Percentiles rank a stretch among this genome's conserved stretches.
These are phyloP conservation scores for Dryomyza anilis DNA, from an alignment of 2,888 invertebrate genomes.

Conservation along the genomic window DNA sequence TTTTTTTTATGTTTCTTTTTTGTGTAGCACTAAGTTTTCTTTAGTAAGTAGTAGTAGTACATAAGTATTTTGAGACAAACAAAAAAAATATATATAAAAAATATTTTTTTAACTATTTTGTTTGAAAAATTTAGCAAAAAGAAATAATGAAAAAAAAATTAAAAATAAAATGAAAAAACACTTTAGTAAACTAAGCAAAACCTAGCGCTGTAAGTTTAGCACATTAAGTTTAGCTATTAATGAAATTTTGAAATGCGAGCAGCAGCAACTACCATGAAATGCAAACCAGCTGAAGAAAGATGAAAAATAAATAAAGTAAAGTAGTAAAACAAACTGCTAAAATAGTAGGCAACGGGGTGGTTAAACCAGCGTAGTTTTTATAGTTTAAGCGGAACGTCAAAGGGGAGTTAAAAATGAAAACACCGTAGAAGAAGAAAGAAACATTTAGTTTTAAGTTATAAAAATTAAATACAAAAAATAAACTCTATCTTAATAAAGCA, in stretches of 20 bases:
- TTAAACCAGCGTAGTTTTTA: conserved; percentile 16
- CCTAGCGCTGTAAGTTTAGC: conserved; percentile 33
- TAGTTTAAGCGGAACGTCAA: conserved; percentile 13
- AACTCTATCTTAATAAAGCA: conserved; percentile 30
- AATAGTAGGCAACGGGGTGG: conserved; percentile 13
- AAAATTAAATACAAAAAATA: conserved; percentile 32
- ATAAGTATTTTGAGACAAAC: neutral
- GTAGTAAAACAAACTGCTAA: conserved; percentile 18
- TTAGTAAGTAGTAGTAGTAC: neutral
- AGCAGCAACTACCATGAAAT: conserved; percentile 15
- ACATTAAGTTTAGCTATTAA: conserved; percentile 35
- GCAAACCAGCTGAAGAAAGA: conserved; percentile 29
- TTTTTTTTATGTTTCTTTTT: no score
- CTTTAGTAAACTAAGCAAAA: no score
- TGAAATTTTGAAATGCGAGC: conserved; percentile 30
- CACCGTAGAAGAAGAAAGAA: conserved; percentile 28
- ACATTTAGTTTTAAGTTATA: conserved; percentile 15
- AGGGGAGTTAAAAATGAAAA: conserved; percentile 27
- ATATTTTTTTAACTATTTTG: conserved; percentile 20
- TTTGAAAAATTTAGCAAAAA: conserved; percentile 18
- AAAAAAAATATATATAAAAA: conserved; percentile 10
- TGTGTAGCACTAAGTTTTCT: conserved; percentile 4
- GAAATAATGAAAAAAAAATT: conserved; percentile 28
- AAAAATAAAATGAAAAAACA: no score
- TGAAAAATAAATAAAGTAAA: conserved; percentile 17